A percentile compares a stretch with the other conserved stretches of the same genome.
Conservation (phyloP, 2,113 vertebrate genomes). For the Gavialis gangeticus region DNA sequence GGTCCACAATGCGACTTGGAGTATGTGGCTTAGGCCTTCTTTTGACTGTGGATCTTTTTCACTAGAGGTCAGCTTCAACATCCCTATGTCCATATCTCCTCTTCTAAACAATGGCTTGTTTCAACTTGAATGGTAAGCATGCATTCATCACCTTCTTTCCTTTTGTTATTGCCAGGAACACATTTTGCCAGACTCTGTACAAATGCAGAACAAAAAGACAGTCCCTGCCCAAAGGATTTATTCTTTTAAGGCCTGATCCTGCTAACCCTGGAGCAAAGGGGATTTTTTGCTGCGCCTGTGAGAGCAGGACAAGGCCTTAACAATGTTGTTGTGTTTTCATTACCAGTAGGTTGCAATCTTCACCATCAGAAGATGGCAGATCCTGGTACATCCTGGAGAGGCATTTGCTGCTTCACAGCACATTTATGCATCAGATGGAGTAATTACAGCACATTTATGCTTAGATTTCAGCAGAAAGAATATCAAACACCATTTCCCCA, state of each 20-base stretch:
- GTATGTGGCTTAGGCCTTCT: neutral
- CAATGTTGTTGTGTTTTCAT: neutral
- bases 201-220: neutral
- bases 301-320: neutral
- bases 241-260: neutral
- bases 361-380: neutral
- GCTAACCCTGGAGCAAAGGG: neutral
- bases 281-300: neutral
- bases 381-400: neutral
- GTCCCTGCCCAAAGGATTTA: neutral
- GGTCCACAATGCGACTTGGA: constrained; percentile 23
- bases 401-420: neutral
- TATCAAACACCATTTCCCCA: neutral
- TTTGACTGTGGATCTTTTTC: neutral
- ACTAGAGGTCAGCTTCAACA: neutral
- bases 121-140: neutral
- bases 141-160: neutral
- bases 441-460: neutral
- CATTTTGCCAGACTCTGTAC: neutral
- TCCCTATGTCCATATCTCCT: neutral
- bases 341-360: neutral
- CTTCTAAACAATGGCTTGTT: neutral
- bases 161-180: neutral
- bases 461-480: neutral
- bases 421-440: accelerated